Conservation (phyloP, 1,140 invertebrate genomes). For the Bombus pascuorum region DNA sequence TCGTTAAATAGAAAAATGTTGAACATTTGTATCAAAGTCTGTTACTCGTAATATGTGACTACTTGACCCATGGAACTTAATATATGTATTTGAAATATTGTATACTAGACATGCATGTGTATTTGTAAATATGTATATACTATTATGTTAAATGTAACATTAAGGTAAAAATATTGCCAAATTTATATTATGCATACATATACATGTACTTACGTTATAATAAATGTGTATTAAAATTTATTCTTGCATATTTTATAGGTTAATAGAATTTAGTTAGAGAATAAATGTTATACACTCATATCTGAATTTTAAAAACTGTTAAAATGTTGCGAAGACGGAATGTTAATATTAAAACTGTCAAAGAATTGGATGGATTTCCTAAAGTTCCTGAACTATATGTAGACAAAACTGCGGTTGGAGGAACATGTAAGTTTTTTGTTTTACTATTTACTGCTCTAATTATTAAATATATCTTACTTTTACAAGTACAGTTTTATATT, state of each 20-base stretch:
- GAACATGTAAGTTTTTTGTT: constrained; percentile 86
- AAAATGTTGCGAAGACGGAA: constrained; percentile 75
- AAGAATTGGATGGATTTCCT: constrained; percentile 94
- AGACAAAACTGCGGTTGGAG: constrained; percentile 91
- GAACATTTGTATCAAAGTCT: background rate
- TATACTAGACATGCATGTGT: background rate
- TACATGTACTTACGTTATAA: background rate
- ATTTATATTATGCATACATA: background rate
- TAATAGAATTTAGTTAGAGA: constrained; percentile 18
- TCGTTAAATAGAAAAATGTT: constrained; percentile 2
- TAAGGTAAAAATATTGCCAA: constrained; percentile 7
- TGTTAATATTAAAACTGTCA: constrained; percentile 83
- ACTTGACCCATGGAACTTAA: background rate
- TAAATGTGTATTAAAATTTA: background rate
- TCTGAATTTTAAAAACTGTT: constrained; percentile 26
- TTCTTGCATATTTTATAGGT: constrained; percentile 36
- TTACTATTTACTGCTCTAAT: background rate
- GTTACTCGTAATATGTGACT: background rate
- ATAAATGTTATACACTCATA: constrained; percentile 18
- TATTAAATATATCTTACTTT: constrained; percentile 61
- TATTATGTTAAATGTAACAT: constrained; percentile 13
- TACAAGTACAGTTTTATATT: constrained; percentile 32
- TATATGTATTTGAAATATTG: background rate
- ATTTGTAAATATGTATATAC: constrained; percentile 45
- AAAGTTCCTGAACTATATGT: constrained; percentile 94